A percentile compares a stretch with the other conserved stretches of the same genome.
Evolutionary conservation across 2,888 invertebrate species (phyloP).

Genomic region (Cheiracanthium punctorium): DNA sequence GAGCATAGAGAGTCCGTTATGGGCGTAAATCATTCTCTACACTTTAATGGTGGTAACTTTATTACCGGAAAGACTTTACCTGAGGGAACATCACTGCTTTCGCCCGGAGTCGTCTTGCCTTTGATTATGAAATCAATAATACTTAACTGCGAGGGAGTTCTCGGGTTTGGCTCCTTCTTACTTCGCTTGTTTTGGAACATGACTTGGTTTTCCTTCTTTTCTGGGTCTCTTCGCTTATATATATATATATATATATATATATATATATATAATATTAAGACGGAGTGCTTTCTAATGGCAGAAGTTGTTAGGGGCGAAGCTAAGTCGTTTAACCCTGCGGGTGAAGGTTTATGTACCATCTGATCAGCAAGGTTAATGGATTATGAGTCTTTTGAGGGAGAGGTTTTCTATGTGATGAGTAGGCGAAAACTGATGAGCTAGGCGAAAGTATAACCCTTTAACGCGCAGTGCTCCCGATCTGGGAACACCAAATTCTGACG

Average conservation of each 20-base stretch:
- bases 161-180: background rate
- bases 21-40: conserved; percentile 48
- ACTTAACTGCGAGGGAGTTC: background rate
- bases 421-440: no score
- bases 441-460: no score
- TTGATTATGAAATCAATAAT: conserved; percentile 63
- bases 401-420: background rate
- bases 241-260: no score
- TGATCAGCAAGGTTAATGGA: background rate
- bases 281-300: background rate
- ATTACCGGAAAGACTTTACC: conserved; percentile 47
- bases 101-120: background rate
- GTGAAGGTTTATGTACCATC: background rate
- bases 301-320: background rate
- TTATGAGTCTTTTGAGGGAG: background rate
- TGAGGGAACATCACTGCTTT: conserved; percentile 12
- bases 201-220: background rate
- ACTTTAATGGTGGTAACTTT: conserved; percentile 56
- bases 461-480: no score
- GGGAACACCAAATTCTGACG: no score
- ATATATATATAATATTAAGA: background rate
- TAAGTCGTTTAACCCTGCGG: conserved; percentile 3
- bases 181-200: background rate
- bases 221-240: background rate
- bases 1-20: background rate